These are phyloP conservation scores for Leptoteleia sp. DNA, from an alignment of 1,140 invertebrate species.

Conservation along the genomic window DNA sequence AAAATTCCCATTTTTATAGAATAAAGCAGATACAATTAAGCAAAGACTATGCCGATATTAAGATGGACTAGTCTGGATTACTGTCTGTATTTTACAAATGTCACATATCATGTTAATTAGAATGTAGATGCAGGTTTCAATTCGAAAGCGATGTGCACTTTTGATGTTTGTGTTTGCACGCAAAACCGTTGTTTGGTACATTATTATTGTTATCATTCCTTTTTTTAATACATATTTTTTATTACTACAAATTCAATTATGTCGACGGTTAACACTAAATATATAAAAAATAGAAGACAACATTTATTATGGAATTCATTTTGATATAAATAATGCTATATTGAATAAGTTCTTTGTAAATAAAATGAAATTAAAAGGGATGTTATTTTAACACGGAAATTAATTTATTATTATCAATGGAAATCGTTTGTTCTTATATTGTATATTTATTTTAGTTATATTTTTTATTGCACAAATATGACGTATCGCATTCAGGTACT, in stretches of 20 bases:
- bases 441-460: constrained; percentile 20
- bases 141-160: constrained; percentile 31
- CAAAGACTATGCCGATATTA: constrained; percentile 65
- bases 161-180: constrained; percentile 50
- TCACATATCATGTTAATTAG: constrained; percentile 45
- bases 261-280: too few species aligned
- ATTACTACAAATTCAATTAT: background rate
- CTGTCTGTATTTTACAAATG: constrained; percentile 56
- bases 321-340: background rate
- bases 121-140: constrained; percentile 41
- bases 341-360: constrained; percentile 6
- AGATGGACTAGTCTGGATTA: constrained; percentile 61
- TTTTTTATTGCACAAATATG: constrained; percentile 30
- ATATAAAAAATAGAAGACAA: too few species aligned
- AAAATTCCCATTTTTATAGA: constrained; percentile 51
- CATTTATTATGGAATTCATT: too few species aligned
- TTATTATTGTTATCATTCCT: too few species aligned
- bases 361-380: constrained; percentile 37
- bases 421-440: constrained; percentile 75
- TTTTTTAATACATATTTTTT: too few species aligned
- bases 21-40: constrained; percentile 54
- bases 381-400: too few species aligned
- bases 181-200: too few species aligned
- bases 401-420: constrained; percentile 21
- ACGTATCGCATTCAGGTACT: constrained; percentile 70